Conservation (phyloP, 2,113 vertebrate genomes). For the Xiphias gladius region DNA sequence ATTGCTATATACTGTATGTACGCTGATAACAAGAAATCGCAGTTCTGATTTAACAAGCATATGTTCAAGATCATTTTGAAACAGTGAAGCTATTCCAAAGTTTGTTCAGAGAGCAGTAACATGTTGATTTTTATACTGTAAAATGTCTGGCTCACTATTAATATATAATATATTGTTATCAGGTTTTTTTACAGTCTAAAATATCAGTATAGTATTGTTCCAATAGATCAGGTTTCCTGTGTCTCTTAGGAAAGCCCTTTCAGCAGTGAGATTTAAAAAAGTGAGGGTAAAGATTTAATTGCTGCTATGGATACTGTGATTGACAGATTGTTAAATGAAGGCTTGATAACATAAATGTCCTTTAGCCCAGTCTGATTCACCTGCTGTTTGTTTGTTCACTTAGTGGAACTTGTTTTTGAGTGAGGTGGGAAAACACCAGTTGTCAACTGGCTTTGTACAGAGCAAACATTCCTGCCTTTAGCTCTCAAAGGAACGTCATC, state of each 20-base stretch:
- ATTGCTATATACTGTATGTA: background rate
- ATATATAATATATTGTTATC: background rate
- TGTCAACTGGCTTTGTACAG: conserved; percentile 34
- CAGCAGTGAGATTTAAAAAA: background rate
- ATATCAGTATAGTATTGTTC: background rate
- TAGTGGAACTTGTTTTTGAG: background rate
- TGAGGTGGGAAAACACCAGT: conserved; percentile 32
- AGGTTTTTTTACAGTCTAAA: background rate
- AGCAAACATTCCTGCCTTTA: conserved; percentile 58
- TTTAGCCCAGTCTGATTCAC: background rate
- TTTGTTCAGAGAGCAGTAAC: too few relatives aligned
- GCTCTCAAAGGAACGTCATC: conserved; percentile 42
- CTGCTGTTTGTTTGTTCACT: conserved; percentile 2
- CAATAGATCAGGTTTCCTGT: background rate
- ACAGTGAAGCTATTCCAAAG: too few relatives aligned
- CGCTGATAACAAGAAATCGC: background rate
- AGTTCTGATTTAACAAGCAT: background rate
- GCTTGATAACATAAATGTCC: background rate
- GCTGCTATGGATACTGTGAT: background rate
- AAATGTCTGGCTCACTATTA: background rate
- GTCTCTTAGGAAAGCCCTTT: background rate
- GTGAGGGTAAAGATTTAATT: background rate
- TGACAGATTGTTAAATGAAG: background rate
- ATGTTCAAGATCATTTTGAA: background rate
- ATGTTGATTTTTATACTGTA: background rate